Conservation (phyloP, 2,888 invertebrate genomes). For the Rapana venosa region DNA sequence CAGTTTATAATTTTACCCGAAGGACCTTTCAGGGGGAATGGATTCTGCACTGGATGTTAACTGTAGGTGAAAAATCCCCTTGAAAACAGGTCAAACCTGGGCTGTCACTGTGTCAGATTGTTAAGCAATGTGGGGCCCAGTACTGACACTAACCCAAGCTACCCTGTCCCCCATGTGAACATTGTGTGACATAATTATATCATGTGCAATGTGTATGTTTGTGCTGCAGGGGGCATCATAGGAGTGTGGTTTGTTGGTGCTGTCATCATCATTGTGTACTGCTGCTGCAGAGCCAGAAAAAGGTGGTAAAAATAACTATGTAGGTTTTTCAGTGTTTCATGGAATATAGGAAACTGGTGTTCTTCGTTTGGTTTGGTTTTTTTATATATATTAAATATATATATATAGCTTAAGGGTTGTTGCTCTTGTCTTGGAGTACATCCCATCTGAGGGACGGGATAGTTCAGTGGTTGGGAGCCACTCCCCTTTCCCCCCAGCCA, state of each 20-base stretch:
- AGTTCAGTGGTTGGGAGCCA: too few species aligned
- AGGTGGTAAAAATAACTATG: constrained; percentile 41
- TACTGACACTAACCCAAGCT: background rate
- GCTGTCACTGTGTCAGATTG: background rate
- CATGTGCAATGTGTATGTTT: background rate
- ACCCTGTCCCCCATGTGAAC: background rate
- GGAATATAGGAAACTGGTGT: too few species aligned
- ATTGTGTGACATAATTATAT: background rate
- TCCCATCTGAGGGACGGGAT: background rate
- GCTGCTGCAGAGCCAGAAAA: constrained; percentile 45
- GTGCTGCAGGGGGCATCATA: constrained; percentile 49
- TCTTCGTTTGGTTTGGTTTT: too few species aligned
- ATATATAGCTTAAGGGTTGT: background rate
- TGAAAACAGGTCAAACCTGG: background rate
- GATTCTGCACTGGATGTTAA: too few species aligned
- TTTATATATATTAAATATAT: too few species aligned
- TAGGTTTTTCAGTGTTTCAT: too few species aligned
- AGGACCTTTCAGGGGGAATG: too few species aligned
- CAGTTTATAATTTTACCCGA: too few species aligned
- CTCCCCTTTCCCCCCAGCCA: too few species aligned
- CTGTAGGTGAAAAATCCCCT: too few species aligned
- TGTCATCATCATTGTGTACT: constrained; percentile 46
- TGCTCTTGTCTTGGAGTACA: background rate
- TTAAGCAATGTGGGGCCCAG: too few species aligned
- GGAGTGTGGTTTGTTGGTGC: constrained; percentile 44